phyloP scores from a whole-genome alignment of 2,113 vertebrate genomes.

The Saccopteryx bilineata region DNA sequence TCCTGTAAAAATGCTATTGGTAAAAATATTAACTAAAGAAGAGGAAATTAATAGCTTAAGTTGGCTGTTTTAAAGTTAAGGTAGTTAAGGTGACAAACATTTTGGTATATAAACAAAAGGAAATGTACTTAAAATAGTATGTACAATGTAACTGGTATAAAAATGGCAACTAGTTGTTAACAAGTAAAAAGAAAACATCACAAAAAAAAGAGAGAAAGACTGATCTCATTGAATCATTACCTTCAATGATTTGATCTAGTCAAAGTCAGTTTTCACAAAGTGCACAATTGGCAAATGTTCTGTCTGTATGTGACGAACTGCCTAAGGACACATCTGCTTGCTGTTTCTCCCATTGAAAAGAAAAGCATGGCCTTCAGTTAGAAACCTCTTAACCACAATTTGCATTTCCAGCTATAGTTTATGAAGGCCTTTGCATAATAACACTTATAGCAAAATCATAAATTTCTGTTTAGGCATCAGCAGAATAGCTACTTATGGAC shows the following conservation, averaged over 20 bases:
- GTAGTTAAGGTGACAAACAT: not conserved
- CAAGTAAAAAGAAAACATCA: not conserved
- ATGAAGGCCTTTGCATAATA: slow-evolving; percentile 62
- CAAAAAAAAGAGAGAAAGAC: not conserved
- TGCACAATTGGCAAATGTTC: not conserved
- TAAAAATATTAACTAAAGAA: not conserved
- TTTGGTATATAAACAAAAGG: not conserved
- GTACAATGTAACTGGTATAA: not conserved
- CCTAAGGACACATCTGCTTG: not conserved
- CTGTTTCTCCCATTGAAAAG: not conserved
- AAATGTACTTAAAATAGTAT: not conserved
- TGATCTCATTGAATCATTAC: slow-evolving; percentile 5
- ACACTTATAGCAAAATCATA: not conserved
- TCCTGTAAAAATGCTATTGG: slow-evolving; percentile 37
- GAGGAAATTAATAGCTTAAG: not conserved
- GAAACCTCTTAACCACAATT: slow-evolving; percentile 46
- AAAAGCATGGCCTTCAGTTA: not conserved
- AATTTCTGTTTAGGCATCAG: slow-evolving; percentile 37
- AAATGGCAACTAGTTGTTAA: not conserved
- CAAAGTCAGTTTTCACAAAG: slow-evolving; percentile 49
- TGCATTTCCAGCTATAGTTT: slow-evolving; percentile 48
- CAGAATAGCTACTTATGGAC: not conserved
- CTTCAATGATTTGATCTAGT: slow-evolving; percentile 1
- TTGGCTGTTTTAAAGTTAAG: not conserved
- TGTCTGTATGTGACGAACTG: not conserved